Evolutionary conservation across 2,797 vertebrate genomes (phyloP), one percentile per base, ranked within the genome.

Genomic region (Zonotrichia albicollis): DNA sequence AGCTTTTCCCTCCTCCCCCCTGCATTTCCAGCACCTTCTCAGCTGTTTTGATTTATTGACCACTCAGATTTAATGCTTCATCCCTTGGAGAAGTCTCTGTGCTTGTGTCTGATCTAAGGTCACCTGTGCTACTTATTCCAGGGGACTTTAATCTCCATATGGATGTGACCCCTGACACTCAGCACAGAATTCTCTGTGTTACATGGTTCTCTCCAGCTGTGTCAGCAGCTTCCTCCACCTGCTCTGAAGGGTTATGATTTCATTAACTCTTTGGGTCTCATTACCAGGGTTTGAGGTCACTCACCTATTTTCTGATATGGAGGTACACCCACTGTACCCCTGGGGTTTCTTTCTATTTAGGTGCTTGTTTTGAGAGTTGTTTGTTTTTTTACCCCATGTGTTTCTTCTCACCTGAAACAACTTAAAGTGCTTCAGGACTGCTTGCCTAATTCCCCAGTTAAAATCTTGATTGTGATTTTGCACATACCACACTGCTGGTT

Each of bases 111-210:
- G 92, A 96, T 95, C 85, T 93, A 77, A 97, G 95, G 96, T 97
- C 96, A 97, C 93, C 96, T 82, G 51, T 43, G 71, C 81, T 96
- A 66, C 92, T 97, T 95, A 94, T 95, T 96, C 67, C 80, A 94
- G 72, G 81, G 81, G 79, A 97, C 80, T 97, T 94, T 89, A 94
- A 96, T 97, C 83, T 98, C 96, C 94, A 91, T 96, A 87, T 96
- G 93, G 96, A 97, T 95, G 86, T 95, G 94, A 95, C 84, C 91
- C 90, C 38, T 95, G 95, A 91, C 72, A 76, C 92, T 72, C 3
- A 26, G 43, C 62, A 88, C 84, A 97, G 93, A 96, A 96, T 91
- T 96, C 94, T 85, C 77, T 95, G 79, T 95, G 71, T 81, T 93
- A 78, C 87, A 48, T 48, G 73, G 46, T 51, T 96, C 84, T 70